Conservation (phyloP, 2,113 vertebrate genomes). For the Gallinago media region DNA sequence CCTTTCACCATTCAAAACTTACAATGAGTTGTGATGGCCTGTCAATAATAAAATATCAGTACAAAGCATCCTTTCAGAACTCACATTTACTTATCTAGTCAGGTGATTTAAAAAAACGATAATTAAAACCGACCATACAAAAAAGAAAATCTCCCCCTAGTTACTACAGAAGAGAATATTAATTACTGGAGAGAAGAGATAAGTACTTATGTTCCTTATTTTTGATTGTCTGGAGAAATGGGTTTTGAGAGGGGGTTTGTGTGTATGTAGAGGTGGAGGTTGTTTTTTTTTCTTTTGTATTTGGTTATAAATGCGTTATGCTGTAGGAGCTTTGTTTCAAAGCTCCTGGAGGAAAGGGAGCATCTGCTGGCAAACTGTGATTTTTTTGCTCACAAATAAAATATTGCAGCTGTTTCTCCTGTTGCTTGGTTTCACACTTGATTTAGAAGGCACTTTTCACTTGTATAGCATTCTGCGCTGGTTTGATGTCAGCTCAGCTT, state of each 20-base stretch:
- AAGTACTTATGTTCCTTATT: not conserved
- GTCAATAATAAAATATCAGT: not conserved
- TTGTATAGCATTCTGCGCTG: not conserved
- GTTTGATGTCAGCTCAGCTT: not conserved
- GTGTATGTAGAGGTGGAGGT: too few relatives aligned
- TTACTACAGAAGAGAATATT: not conserved
- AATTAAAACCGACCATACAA: not conserved
- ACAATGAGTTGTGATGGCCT: not conserved
- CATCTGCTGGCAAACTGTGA: not conserved
- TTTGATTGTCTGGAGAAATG: not conserved
- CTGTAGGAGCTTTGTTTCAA: not conserved
- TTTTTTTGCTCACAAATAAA: not conserved
- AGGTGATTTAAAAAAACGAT: not conserved
- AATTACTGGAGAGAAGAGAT: not conserved
- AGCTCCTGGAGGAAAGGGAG: not conserved
- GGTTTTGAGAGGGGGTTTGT: not conserved
- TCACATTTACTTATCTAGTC: not conserved
- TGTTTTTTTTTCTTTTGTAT: not conserved
- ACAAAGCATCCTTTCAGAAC: not conserved
- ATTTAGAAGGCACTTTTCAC: not conserved
- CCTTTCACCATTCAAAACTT: not conserved
- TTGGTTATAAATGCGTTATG: not conserved
- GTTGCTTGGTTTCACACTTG: not conserved
- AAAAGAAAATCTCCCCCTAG: too few relatives aligned
- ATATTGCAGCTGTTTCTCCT: not conserved